A percentile compares a stretch with the other conserved stretches of the same genome.
Evolutionary conservation across 2,888 invertebrate species (phyloP).

Genomic region (Ophonus ardosiacus): DNA sequence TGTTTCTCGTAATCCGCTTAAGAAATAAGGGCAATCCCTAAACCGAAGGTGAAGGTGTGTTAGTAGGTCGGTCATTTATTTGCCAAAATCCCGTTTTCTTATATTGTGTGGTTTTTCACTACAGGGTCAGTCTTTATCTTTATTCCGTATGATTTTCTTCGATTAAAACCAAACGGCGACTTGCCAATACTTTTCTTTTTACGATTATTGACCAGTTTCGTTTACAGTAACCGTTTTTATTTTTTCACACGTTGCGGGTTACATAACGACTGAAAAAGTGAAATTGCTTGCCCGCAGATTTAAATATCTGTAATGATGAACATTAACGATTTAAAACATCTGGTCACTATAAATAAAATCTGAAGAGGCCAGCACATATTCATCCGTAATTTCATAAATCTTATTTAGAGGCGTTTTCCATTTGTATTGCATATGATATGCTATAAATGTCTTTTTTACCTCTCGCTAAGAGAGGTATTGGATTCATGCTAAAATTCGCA

Average conservation of each 20-base stretch:
- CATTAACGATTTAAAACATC: no score
- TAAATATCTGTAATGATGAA: neutral
- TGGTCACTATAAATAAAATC: no score
- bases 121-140: conserved; percentile 40
- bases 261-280: conserved; percentile 15
- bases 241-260: conserved; percentile 17
- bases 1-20: conserved; percentile 49
- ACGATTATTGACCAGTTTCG: conserved; percentile 35
- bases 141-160: conserved; percentile 46
- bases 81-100: conserved; percentile 34
- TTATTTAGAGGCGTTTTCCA: no score
- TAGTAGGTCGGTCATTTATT: conserved; percentile 46
- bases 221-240: conserved; percentile 29
- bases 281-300: conserved; percentile 4
- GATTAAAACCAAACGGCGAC: conserved; percentile 35
- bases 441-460: no score
- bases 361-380: no score
- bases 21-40: conserved; percentile 50
- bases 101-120: conserved; percentile 44
- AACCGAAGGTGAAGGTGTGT: conserved; percentile 12
- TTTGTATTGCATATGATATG: no score
- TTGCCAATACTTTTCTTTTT: conserved; percentile 25
- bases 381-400: no score
- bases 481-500: no score
- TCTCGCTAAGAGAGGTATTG: no score